These are phyloP conservation scores for Fopius arisanus DNA, from an alignment of 1,140 invertebrate species.

Conservation along the genomic window DNA sequence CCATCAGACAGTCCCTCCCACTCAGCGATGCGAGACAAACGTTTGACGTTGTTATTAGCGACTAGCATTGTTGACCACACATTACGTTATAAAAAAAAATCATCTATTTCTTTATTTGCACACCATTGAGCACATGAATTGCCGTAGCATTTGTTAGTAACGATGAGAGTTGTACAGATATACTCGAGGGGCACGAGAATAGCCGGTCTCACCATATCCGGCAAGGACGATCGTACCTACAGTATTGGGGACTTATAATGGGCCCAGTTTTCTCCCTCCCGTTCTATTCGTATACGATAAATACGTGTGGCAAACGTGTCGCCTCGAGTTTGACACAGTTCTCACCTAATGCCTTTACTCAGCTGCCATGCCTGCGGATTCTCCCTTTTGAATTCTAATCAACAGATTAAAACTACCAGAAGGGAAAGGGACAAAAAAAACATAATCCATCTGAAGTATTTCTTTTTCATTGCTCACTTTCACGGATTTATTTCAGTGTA, in stretches of 20 bases:
- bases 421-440: background rate
- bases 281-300: conserved; percentile 10
- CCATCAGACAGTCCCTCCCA: background rate
- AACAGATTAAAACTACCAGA: background rate
- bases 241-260: conserved; percentile 44
- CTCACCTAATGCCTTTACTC: conserved; percentile 9
- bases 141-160: background rate
- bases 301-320: conserved; percentile 9
- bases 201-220: conserved; percentile 51
- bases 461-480: background rate
- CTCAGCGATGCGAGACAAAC: background rate
- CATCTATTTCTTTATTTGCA: background rate
- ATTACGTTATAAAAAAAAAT: background rate
- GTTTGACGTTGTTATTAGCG: background rate
- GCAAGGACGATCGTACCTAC: conserved; percentile 51
- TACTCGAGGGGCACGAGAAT: background rate
- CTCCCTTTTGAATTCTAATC: background rate
- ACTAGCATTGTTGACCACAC: background rate
- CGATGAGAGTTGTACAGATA: background rate
- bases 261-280: conserved; percentile 33
- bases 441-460: background rate
- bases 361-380: background rate
- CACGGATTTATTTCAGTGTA: conserved; percentile 37
- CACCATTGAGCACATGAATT: background rate
- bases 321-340: conserved; percentile 15